Evolutionary conservation across 1,140 invertebrate genomes (phyloP).

Genomic region (Mamestra configurata): DNA sequence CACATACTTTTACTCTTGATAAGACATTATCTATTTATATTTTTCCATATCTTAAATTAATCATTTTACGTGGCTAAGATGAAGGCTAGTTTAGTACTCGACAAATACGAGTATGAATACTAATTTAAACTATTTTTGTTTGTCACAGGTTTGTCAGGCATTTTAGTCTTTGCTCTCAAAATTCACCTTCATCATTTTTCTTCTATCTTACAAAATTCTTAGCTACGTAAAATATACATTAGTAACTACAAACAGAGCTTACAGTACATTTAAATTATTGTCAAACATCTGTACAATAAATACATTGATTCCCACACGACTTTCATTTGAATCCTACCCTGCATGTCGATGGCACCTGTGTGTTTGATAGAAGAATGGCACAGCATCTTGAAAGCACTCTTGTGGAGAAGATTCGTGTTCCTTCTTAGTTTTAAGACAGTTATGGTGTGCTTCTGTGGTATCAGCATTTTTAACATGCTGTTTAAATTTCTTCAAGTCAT

Average conservation of each 20-base stretch:
- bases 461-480: not conserved
- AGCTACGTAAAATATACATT: not conserved
- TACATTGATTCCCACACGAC: slow-evolving; percentile 64
- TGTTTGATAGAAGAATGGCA: slow-evolving; percentile 28
- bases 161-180: not conserved
- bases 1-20: not conserved
- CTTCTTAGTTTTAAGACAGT: slow-evolving; percentile 32
- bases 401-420: slow-evolving; percentile 2
- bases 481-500: no score
- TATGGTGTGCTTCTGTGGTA: not conserved
- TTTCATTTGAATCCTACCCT: slow-evolving; percentile 69
- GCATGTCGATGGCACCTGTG: slow-evolving; percentile 60
- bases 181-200: not conserved
- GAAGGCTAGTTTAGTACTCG: no score
- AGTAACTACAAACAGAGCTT: not conserved
- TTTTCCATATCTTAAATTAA: not conserved
- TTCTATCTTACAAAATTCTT: not conserved
- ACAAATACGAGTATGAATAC: no score
- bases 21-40: not conserved
- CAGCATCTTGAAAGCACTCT: slow-evolving; percentile 33
- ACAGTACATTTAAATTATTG: slow-evolving; percentile 16
- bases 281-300: slow-evolving; percentile 58
- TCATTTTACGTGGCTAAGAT: not conserved
- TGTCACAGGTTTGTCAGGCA: no score
- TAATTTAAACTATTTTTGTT: no score